Conservation (phyloP, 2,113 vertebrate species). For the Gorilla gorilla region DNA sequence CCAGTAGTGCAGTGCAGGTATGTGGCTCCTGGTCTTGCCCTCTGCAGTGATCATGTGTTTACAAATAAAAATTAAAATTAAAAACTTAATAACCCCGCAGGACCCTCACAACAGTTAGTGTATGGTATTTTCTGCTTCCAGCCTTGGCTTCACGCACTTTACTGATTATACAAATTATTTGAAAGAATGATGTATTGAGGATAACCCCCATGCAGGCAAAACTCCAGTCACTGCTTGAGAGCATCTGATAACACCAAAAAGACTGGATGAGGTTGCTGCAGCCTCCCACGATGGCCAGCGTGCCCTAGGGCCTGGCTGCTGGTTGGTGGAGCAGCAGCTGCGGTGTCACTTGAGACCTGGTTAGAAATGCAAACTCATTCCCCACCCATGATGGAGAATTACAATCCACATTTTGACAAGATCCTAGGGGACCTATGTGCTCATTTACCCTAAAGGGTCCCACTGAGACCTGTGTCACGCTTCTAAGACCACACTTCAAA, state of each 20-base stretch:
- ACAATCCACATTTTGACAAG: neutral
- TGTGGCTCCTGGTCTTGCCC: neutral
- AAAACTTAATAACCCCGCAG: neutral
- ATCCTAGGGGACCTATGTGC: neutral
- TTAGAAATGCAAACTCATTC: neutral
- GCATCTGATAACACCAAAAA: neutral
- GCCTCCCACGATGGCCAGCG: neutral
- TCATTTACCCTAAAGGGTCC: neutral
- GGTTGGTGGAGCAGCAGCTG: neutral
- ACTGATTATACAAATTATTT: neutral
- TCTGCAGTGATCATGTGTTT: neutral
- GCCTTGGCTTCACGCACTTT: neutral
- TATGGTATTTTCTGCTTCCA: neutral
- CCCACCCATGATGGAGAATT: no score
- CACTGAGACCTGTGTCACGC: neutral
- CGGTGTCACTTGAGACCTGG: neutral
- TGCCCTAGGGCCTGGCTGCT: neutral
- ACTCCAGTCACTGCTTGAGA: neutral
- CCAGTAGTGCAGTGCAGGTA: neutral
- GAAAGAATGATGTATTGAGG: neutral
- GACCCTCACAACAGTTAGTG: neutral
- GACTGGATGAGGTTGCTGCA: fast-evolving
- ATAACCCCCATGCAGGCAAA: neutral
- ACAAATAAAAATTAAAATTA: neutral
- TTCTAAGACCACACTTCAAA: neutral